These are phyloP conservation scores for Limnephilus lunatus DNA, from an alignment of 2,888 invertebrate genomes.

Conservation along the genomic window DNA sequence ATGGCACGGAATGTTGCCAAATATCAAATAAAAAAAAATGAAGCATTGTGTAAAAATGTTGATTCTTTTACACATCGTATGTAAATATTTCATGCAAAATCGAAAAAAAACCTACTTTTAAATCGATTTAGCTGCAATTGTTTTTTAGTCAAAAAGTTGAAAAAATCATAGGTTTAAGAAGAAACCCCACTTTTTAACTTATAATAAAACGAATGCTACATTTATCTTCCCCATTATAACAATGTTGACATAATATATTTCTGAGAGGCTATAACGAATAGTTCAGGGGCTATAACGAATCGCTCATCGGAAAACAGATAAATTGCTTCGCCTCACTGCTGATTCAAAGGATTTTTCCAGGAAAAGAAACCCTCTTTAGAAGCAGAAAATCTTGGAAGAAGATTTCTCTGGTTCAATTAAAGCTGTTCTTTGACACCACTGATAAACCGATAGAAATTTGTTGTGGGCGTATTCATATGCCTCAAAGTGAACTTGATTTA, in stretches of 20 bases:
- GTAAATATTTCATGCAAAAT: background rate
- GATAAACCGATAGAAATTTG: too few species aligned
- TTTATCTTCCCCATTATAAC: too few species aligned
- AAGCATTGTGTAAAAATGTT: background rate
- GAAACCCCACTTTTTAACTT: too few species aligned
- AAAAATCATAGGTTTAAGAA: too few species aligned
- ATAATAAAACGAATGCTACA: too few species aligned
- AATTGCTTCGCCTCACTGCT: background rate
- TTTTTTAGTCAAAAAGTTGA: too few species aligned
- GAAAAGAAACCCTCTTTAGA: background rate
- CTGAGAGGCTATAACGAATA: background rate
- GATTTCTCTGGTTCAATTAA: background rate
- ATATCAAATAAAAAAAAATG: background rate
- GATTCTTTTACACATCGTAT: background rate
- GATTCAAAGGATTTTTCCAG: background rate
- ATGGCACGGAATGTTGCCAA: background rate
- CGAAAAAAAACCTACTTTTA: background rate
- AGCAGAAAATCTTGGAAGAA: background rate
- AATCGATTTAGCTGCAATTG: too few species aligned
- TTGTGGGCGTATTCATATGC: too few species aligned
- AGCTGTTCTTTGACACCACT: background rate
- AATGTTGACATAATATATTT: conserved; percentile 10
- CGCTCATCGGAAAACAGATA: background rate
- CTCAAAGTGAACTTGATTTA: too few species aligned
- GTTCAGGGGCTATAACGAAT: background rate